A percentile compares a stretch with the other conserved stretches of the same genome.
These are phyloP conservation scores for Arvicanthis niloticus DNA, from an alignment of 2,113 vertebrate genomes.

Conservation along the genomic window DNA sequence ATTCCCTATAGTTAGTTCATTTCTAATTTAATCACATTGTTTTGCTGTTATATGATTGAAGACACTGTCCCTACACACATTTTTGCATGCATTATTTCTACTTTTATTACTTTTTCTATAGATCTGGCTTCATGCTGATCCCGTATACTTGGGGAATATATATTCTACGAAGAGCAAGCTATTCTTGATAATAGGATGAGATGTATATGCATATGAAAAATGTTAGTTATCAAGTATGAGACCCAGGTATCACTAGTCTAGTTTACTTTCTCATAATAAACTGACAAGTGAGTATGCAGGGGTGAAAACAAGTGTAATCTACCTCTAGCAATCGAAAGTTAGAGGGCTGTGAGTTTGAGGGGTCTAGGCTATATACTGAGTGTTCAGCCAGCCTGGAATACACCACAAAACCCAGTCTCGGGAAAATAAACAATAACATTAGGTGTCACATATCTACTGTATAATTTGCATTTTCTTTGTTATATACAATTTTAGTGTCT, in stretches of 20 bases:
- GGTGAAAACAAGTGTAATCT: neutral
- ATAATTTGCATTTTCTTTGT: neutral
- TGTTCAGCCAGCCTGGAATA: neutral
- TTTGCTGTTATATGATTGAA: neutral
- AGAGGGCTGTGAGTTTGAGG: neutral
- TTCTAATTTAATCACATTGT: neutral
- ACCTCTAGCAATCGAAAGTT: neutral
- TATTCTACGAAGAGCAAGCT: neutral
- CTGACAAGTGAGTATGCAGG: neutral
- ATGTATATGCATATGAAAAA: conserved; percentile 52
- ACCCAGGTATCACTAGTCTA: neutral
- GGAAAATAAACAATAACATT: neutral
- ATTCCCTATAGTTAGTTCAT: rapidly evolving
- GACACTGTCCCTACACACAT: neutral
- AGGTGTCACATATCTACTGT: neutral
- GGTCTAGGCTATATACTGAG: neutral
- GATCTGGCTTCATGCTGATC: rapidly evolving
- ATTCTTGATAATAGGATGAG: neutral
- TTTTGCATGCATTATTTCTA: neutral
- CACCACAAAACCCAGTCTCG: neutral
- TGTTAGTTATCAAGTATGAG: neutral
- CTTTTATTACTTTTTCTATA: neutral
- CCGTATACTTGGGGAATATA: neutral
- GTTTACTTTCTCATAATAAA: neutral
- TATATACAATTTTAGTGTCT: too few species aligned